Conservation (phyloP, 2,113 vertebrate species). For the Ceyx melanurus region DNA sequence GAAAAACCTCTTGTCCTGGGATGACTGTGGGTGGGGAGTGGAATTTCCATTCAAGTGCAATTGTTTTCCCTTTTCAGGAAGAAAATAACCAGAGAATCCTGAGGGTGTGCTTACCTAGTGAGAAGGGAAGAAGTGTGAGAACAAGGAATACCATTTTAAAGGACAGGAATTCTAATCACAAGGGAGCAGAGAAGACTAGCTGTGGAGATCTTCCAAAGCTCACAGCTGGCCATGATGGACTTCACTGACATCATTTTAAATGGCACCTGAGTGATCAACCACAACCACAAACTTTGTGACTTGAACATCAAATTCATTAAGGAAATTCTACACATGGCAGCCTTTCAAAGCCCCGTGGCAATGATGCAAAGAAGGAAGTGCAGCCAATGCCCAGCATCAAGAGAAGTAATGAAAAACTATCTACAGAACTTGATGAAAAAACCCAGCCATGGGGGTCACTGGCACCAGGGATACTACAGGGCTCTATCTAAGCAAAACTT, state of each 20-base stretch:
- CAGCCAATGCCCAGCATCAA: background rate
- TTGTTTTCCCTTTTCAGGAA: background rate
- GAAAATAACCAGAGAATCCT: background rate
- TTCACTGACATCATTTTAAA: background rate
- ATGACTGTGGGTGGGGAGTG: too few relatives aligned
- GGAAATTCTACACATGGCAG: background rate
- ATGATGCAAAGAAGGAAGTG: background rate
- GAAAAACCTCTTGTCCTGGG: background rate
- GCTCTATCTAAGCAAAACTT: background rate
- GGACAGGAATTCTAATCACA: background rate
- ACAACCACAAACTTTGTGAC: background rate
- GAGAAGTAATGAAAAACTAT: background rate
- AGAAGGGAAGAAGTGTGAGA: background rate
- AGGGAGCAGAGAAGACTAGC: background rate
- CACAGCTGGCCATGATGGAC: background rate
- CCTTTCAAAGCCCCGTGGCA: background rate
- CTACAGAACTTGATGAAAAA: background rate
- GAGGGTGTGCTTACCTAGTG: background rate
- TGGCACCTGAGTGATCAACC: background rate
- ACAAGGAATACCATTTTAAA: background rate
- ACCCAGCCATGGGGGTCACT: background rate
- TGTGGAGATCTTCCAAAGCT: background rate
- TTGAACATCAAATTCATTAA: background rate
- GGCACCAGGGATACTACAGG: too few relatives aligned
- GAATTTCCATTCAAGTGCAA: background rate